Percentiles rank a stretch among this genome's conserved stretches.
Conservation (phyloP, 2,888 invertebrate genomes). For the Pristionchus maxplancki region DNA sequence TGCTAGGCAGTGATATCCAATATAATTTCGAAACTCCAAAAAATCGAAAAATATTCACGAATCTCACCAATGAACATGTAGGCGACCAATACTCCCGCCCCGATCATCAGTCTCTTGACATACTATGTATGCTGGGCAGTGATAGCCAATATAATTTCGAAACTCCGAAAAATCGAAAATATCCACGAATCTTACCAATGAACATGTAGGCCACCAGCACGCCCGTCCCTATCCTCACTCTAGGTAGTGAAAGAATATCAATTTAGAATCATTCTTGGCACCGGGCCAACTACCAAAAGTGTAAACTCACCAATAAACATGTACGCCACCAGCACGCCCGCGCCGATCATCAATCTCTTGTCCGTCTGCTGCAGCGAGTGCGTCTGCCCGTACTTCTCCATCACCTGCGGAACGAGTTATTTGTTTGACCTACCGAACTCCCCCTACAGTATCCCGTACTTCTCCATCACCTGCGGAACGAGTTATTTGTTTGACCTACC, state of each 20-base stretch:
- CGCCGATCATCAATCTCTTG: conserved; percentile 64
- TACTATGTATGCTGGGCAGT: too few relatives aligned
- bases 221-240: conserved; percentile 63
- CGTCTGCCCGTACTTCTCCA: conserved; percentile 50
- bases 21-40: too few relatives aligned
- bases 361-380: conserved; percentile 64
- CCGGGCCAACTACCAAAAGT: too few relatives aligned
- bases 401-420: conserved; percentile 45
- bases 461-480: conserved; percentile 37
- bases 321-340: conserved; percentile 79
- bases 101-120: not conserved
- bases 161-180: too few relatives aligned
- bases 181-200: conserved; percentile 83
- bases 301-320: conserved; percentile 83
- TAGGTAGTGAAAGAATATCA: too few relatives aligned
- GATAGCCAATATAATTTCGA: too few relatives aligned
- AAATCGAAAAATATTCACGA: not conserved
- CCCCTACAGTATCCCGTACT: not conserved
- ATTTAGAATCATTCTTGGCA: too few relatives aligned
- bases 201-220: conserved; percentile 81
- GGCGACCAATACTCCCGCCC: too few relatives aligned
- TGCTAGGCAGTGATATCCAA: too few relatives aligned
- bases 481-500: not conserved
- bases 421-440: not conserved
- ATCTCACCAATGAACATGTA: too few relatives aligned